A percentile compares a stretch with the other conserved stretches of the same genome.
Conservation (phyloP, 2,888 invertebrate species). For the Drosophila prolongata region DNA sequence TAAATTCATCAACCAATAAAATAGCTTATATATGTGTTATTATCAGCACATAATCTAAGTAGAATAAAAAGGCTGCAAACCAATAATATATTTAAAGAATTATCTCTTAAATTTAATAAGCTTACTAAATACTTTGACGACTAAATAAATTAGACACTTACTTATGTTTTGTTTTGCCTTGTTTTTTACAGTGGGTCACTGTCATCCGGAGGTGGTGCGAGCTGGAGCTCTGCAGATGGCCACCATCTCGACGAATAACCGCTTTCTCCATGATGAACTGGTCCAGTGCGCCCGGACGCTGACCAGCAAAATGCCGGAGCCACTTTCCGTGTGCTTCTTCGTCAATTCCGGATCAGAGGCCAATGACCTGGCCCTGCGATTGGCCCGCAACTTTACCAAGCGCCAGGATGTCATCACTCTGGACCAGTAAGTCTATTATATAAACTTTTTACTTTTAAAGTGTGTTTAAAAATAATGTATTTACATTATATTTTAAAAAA, state of each 20-base stretch:
- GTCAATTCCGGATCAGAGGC: slow-evolving; percentile 99
- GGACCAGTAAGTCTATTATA: slow-evolving; percentile 93
- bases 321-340: slow-evolving; percentile 96
- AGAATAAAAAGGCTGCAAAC: too few relatives aligned
- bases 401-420: slow-evolving; percentile 95
- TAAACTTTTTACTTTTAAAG: too few relatives aligned
- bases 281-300: slow-evolving; percentile 95
- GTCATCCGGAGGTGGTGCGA: slow-evolving; percentile 96
- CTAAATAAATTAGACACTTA: neutral
- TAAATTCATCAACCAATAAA: too few relatives aligned
- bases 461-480: too few relatives aligned
- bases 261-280: slow-evolving; percentile 98
- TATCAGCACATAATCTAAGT: too few relatives aligned
- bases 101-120: too few relatives aligned
- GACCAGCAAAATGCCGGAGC: slow-evolving; percentile 91
- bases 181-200: slow-evolving; percentile 94
- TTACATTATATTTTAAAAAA: too few relatives aligned
- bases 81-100: too few relatives aligned
- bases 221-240: slow-evolving; percentile 96
- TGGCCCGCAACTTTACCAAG: slow-evolving; percentile 95
- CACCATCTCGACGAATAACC: slow-evolving; percentile 95
- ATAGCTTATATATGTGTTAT: too few relatives aligned
- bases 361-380: slow-evolving; percentile 96
- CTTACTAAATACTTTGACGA: too few relatives aligned
- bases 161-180: neutral